Base-by-base conservation (phyloP, 37 sponge, comb jelly and placozoan species). In the Ephydatia muelleri region DNA sequence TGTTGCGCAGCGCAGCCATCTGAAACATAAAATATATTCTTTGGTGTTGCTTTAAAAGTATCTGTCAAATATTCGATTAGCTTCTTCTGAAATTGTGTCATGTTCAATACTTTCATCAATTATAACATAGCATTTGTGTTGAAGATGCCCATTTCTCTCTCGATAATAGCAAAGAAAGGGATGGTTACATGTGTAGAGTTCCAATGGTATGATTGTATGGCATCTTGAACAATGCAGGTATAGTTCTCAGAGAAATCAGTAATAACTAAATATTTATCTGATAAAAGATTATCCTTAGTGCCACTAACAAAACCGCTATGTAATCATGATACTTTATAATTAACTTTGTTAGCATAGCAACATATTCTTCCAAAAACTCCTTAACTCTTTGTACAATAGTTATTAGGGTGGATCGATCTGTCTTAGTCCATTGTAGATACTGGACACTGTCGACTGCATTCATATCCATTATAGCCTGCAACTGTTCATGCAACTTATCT, bases 211-310 rank as follows among this genome's bases (percentile, higher is more conserved):
- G 78, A 83, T 68, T 88, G 89, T 67, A 78, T 79, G 38, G 69
- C 84, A 82, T 88, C 78, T 67, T 88, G 88, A 31, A 88, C 78
- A 70, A 88, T 49, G 67, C 82, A 88, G 5, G 88, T 78, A 77
- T 88, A 88, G 65, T 83, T 88, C 48, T 83, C 89, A 68, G 83
- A 64, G 40, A 83, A 88, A 77, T 88, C 89, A 39, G 65, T 79
- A 37, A 48, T 76, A 6, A 88, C 79, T 36, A 83, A n/a, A 9
- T 79, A 33, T 86, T 79, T 80, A 43, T 74, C 67, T 3, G 77
- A 23, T 19, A 21, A 27, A 70, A 86, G 49, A 31, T n/a, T 68
- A 28, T 67, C n/a, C 13, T 84, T 76, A 43, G 47, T 43, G 47
- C 8, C 47, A 43, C 47, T 43, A 43, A 43, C 47, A 43, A 8